A percentile compares a stretch with the other conserved stretches of the same genome.
phyloP scores from a whole-genome alignment of 2,888 invertebrate genomes.

The Rhamphomyia laevipes region DNA sequence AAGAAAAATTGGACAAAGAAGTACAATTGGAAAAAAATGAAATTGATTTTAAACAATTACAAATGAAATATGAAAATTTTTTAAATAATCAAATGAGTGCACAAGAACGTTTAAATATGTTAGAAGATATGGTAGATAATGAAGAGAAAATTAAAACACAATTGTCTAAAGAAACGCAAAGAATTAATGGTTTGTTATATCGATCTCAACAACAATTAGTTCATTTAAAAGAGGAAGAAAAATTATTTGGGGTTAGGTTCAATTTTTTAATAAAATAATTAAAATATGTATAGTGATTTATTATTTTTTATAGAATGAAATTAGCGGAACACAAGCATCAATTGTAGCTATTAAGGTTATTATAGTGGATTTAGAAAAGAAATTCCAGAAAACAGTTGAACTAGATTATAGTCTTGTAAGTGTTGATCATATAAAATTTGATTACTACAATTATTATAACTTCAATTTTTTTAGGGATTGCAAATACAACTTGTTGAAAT shows the following conservation, averaged over 20 bases:
- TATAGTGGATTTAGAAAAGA: conserved; percentile 31
- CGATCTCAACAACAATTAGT: conserved; percentile 29
- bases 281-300: not conserved
- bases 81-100: conserved; percentile 27
- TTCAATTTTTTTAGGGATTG: conserved; percentile 28
- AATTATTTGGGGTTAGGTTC: conserved; percentile 17
- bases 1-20: conserved; percentile 20
- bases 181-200: conserved; percentile 28
- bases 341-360: conserved; percentile 19
- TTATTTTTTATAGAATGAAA: conserved; percentile 20
- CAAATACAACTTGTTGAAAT: conserved; percentile 38
- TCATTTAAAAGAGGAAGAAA: conserved; percentile 26
- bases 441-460: not conserved
- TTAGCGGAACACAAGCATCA: conserved; percentile 20
- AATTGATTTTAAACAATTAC: conserved; percentile 18
- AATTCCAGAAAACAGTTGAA: conserved; percentile 46
- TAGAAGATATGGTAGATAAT: conserved; percentile 32
- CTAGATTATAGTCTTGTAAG: conserved; percentile 46
- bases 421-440: not conserved
- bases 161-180: conserved; percentile 25
- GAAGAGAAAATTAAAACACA: conserved; percentile 26
- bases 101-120: conserved; percentile 28
- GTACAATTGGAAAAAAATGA: conserved; percentile 20
- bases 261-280: not conserved
- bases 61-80: conserved; percentile 23